phyloP scores from a whole-genome alignment of 2,888 invertebrate genomes.

The Nemoura dubitans region DNA sequence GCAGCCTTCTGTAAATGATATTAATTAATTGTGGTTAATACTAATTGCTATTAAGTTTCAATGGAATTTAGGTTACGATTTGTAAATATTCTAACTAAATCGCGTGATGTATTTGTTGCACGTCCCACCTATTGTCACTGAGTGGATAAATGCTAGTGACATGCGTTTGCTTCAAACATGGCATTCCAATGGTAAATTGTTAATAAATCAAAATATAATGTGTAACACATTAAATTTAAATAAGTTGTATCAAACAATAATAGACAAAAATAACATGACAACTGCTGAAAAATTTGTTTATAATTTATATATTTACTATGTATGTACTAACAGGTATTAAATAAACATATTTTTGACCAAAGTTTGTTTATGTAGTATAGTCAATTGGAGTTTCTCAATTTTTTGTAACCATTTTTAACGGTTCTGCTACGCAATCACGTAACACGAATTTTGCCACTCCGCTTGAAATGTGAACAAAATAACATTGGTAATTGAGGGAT shows the following conservation, averaged over 20 bases:
- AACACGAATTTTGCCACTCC: too few relatives aligned
- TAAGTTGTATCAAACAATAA: neutral
- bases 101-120: neutral
- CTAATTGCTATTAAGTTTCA: neutral
- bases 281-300: neutral
- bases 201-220: neutral
- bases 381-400: too few relatives aligned
- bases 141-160: too few relatives aligned
- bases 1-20: neutral
- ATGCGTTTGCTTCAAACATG: neutral
- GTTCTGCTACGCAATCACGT: too few relatives aligned
- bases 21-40: neutral
- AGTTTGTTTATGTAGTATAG: too few relatives aligned
- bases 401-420: too few relatives aligned
- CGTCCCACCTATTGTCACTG: neutral
- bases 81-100: neutral
- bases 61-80: neutral
- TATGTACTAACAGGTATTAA: neutral
- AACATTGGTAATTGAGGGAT: too few relatives aligned
- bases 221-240: neutral
- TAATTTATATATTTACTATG: neutral
- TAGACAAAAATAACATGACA: neutral
- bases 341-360: neutral
- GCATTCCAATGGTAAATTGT: neutral
- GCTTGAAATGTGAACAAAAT: too few relatives aligned